phyloP scores from a whole-genome alignment of 2,797 vertebrate species.

The Manis pentadactyla region DNA sequence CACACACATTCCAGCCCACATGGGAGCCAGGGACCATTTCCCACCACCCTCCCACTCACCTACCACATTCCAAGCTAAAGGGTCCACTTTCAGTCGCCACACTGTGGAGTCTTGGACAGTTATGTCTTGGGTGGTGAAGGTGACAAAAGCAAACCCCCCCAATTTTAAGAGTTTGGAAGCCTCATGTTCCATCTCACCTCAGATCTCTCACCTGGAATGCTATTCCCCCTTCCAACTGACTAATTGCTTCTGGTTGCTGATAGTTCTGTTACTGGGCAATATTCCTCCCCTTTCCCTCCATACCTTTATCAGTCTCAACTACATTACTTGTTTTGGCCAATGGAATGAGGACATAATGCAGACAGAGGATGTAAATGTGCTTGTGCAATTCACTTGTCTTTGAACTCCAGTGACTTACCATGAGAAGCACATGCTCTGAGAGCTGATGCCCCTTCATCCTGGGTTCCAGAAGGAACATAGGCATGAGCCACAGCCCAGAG shows the following conservation, averaged over 20 bases:
- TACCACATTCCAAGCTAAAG: background rate
- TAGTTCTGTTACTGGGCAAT: background rate
- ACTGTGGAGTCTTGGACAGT: background rate
- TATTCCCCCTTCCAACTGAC: background rate
- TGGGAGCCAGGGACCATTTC: background rate
- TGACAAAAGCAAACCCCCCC: background rate
- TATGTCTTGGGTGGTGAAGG: background rate
- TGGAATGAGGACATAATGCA: background rate
- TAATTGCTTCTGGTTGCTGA: background rate
- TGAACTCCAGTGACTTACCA: background rate
- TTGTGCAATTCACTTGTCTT: background rate
- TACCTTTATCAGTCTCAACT: background rate
- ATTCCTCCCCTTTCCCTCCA: background rate
- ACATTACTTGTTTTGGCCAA: background rate
- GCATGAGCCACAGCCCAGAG: background rate
- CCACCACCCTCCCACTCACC: background rate
- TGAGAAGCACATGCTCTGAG: background rate
- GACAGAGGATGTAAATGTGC: background rate
- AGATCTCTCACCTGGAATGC: background rate
- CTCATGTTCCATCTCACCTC: background rate
- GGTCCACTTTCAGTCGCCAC: background rate
- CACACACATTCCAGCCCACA: background rate
- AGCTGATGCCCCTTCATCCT: background rate
- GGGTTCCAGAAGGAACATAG: background rate
- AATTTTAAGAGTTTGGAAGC: background rate